Evolutionary conservation across 2,888 invertebrate genomes (phyloP), one percentile per base, ranked within the genome.

Genomic region (Dexiosoma caninum): DNA sequence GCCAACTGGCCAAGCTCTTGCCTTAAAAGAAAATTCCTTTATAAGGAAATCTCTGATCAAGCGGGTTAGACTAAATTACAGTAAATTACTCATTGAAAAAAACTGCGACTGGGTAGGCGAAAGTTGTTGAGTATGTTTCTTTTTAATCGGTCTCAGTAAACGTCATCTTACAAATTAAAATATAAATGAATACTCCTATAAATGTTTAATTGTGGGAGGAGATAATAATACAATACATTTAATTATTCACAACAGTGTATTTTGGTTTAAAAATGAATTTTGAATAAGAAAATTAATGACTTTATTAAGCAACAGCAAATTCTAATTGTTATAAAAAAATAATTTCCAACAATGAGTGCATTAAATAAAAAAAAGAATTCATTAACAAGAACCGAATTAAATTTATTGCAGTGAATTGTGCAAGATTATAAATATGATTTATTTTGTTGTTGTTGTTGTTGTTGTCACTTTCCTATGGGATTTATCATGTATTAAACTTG

Each of bases 401-500:
- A 51, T 35, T 42, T 51, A 32, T 37, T 46, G 40, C 6, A n/a
- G n/a, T n/a, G n/a, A 66, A 74, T 66, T 74, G 35, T 66, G 74
- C 46, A 55, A 74, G n/a, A 30, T 74, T 57, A 46, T 14, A 16
- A 51, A 42, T 40, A 30, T 64, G 32, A 30, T 72, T 60, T 57
- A 40, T 42, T 44, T 66, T 49, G 57, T 14, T 27, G 37, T 23
- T 42, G 42, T 66, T 49, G 57, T 14, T 27, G 37, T 23, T 42
- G 42, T 42, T 62, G 23, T 37, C 2, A 3, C 40, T 9, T 67
- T 49, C 51, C 30, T 51, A 21, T 35, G 51, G 40, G 40, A 30
- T 16, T 75, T 75, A 69, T 76, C 69, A 69, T 60, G 69, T 69
- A 69, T 76, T 77, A 69, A 77, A 70, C 44, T 62, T 76, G 76